These are phyloP conservation scores for Polydrusus cervinus DNA, from an alignment of 2,888 invertebrate species.

Conservation along the genomic window DNA sequence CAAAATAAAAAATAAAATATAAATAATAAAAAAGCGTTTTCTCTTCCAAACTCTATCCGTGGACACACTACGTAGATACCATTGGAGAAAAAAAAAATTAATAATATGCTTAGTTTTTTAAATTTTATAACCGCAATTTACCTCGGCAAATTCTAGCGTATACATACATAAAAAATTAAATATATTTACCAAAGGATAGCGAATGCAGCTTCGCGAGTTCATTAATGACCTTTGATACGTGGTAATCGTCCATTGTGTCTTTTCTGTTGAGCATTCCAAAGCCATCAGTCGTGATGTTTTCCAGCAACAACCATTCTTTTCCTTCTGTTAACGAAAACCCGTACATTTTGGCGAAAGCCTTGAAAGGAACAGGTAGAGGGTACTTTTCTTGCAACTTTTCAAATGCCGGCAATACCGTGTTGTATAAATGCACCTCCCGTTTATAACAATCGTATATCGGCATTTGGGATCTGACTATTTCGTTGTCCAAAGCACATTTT, in stretches of 20 bases:
- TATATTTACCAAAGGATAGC: conserved; percentile 41
- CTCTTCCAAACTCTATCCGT: too few relatives aligned
- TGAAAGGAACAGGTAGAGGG: conserved; percentile 19
- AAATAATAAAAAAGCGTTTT: too few relatives aligned
- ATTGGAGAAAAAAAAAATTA: too few relatives aligned
- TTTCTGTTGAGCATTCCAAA: conserved; percentile 37
- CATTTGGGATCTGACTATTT: conserved; percentile 23
- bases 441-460: conserved; percentile 26
- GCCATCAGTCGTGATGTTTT: conserved; percentile 32
- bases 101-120: too few relatives aligned
- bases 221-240: conserved; percentile 18
- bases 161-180: too few relatives aligned
- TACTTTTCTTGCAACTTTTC: conserved; percentile 28
- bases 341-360: conserved; percentile 19
- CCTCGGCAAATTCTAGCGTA: too few relatives aligned
- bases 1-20: too few relatives aligned
- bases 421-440: conserved; percentile 37
- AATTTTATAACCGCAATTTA: too few relatives aligned
- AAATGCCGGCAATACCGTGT: conserved; percentile 35
- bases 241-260: conserved; percentile 23
- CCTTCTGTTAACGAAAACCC: conserved; percentile 19
- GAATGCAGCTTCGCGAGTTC: conserved; percentile 47
- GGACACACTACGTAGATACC: too few relatives aligned
- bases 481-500: conserved; percentile 32
- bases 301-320: conserved; percentile 40